Percentiles rank a stretch among this genome's conserved stretches.
phyloP scores from a whole-genome alignment of 2,888 invertebrate species.

The Parelbella ahira region DNA sequence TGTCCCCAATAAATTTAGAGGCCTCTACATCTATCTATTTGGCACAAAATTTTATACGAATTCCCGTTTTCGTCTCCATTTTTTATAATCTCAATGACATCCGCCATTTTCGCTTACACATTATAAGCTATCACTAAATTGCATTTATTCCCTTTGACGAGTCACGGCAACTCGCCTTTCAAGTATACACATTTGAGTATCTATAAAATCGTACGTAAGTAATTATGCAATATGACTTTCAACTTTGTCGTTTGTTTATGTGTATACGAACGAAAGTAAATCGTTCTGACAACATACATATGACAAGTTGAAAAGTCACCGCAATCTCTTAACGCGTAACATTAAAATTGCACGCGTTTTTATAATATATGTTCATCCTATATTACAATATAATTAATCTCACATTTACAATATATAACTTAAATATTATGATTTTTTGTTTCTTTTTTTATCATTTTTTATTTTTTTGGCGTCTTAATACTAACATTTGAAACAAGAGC shows the following conservation, averaged over 20 bases:
- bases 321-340: slow-evolving; percentile 11
- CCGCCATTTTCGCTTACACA: slow-evolving; percentile 7
- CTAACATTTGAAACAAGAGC: slow-evolving; percentile 1
- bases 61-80: slow-evolving; percentile 4
- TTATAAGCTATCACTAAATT: slow-evolving; percentile 33
- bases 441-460: slow-evolving; percentile 2
- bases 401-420: slow-evolving; percentile 1
- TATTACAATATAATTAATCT: slow-evolving; percentile 2
- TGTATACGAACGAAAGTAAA: slow-evolving; percentile 11
- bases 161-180: background rate
- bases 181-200: slow-evolving; percentile 11
- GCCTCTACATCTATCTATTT: slow-evolving; percentile 67
- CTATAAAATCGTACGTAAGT: too few relatives aligned
- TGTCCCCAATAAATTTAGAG: slow-evolving; percentile 69
- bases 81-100: slow-evolving; percentile 6
- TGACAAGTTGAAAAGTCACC: slow-evolving; percentile 2
- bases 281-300: background rate
- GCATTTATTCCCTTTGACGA: slow-evolving; percentile 28
- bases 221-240: background rate
- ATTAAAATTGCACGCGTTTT: slow-evolving; percentile 19
- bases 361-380: too few relatives aligned
- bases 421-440: background rate
- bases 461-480: slow-evolving; percentile 4
- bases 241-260: slow-evolving; percentile 8
- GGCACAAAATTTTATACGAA: slow-evolving; percentile 66